A percentile compares a stretch with the other conserved stretches of the same genome.
These are phyloP conservation scores for Subacronicta megacephala DNA, from an alignment of 2,888 invertebrate genomes.

Conservation along the genomic window DNA sequence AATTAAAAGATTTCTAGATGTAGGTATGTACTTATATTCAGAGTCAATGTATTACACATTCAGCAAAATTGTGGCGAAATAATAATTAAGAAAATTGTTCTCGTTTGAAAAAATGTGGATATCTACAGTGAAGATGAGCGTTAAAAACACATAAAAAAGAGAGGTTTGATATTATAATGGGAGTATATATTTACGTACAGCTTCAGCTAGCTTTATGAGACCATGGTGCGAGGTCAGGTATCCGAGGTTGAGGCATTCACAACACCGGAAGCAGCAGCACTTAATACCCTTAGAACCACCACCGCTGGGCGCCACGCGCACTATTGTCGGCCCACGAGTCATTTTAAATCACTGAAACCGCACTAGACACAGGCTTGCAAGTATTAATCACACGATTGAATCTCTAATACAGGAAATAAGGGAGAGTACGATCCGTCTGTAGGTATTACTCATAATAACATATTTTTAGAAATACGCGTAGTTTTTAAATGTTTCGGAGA, in stretches of 20 bases:
- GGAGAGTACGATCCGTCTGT: slow-evolving; percentile 76
- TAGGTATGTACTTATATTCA: no score
- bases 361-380: slow-evolving; percentile 13
- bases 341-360: slow-evolving; percentile 58
- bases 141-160: no score
- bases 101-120: not conserved
- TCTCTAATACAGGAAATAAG: slow-evolving; percentile 75
- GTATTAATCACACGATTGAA: slow-evolving; percentile 37
- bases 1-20: no score
- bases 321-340: slow-evolving; percentile 86
- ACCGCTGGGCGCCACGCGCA: slow-evolving; percentile 79
- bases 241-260: slow-evolving; percentile 94
- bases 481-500: slow-evolving; percentile 78
- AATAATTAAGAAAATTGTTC: slow-evolving; percentile 14
- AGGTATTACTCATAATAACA: slow-evolving; percentile 84
- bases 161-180: not conserved
- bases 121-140: slow-evolving; percentile 9
- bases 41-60: slow-evolving; percentile 4
- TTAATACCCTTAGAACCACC: slow-evolving; percentile 88
- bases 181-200: slow-evolving; percentile 87
- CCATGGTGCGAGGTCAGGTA: slow-evolving; percentile 93
- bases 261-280: slow-evolving; percentile 94
- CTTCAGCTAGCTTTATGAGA: slow-evolving; percentile 93
- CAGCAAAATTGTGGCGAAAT: slow-evolving; percentile 26
- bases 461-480: slow-evolving; percentile 82